Evolutionary conservation across 2,113 vertebrate genomes (phyloP).

Genomic region (Spilogale gracilis): DNA sequence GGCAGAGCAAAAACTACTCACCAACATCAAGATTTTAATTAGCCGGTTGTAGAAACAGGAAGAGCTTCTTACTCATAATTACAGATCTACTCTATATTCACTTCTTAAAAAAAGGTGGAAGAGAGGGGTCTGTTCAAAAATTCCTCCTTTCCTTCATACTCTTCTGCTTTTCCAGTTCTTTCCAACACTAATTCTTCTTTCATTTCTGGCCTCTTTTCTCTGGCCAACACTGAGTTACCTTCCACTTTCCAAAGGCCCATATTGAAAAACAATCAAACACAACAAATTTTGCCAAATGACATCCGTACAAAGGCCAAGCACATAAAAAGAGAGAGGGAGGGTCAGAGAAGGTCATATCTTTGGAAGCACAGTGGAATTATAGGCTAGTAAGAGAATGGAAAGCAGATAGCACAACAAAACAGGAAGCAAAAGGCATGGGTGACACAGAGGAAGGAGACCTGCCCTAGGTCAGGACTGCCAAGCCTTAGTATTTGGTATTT

Average conservation of each 20-base stretch:
- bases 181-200: neutral
- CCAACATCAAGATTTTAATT: neutral
- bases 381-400: constrained; percentile 28
- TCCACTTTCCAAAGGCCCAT: neutral
- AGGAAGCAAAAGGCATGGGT: neutral
- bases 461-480: neutral
- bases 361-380: neutral
- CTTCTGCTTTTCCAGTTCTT: neutral
- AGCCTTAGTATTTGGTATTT: neutral
- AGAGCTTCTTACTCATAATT: neutral
- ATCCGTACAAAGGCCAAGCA: constrained; percentile 3
- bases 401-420: neutral
- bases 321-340: neutral
- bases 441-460: neutral
- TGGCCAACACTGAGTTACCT: neutral
- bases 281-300: neutral
- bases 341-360: neutral
- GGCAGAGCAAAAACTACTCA: neutral
- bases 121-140: neutral
- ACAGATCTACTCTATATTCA: neutral
- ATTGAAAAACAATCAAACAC: constrained; percentile 59
- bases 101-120: neutral
- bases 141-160: neutral
- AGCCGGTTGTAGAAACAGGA: neutral
- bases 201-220: neutral